A percentile compares a stretch with the other conserved stretches of the same genome.
phyloP scores from a whole-genome alignment of 2,888 invertebrate genomes.

The Taphrorychus bicolor region DNA sequence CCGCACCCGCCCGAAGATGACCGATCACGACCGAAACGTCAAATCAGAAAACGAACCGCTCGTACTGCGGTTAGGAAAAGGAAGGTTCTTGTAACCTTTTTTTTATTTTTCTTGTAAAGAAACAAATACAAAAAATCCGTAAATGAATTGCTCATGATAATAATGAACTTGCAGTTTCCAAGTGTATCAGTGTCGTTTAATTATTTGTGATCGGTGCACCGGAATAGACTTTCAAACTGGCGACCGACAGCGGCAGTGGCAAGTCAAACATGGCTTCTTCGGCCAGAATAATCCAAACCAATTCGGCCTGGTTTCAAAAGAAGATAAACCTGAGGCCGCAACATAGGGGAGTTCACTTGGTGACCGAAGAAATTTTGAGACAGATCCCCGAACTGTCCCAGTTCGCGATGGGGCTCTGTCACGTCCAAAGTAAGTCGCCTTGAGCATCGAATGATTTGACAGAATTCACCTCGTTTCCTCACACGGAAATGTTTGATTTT shows the following conservation, averaged over 20 bases:
- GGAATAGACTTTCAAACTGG: constrained; percentile 58
- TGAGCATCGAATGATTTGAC: constrained; percentile 10
- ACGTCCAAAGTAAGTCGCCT: constrained; percentile 89
- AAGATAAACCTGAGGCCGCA: constrained; percentile 96
- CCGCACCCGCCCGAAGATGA: constrained; percentile 53
- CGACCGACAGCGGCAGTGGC: constrained; percentile 60
- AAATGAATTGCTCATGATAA: constrained; percentile 75
- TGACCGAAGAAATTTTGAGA: constrained; percentile 94
- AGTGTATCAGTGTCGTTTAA: constrained; percentile 53
- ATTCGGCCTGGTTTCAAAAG: constrained; percentile 98
- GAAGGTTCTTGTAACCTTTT: constrained; percentile 57
- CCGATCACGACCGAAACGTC: constrained; percentile 51
- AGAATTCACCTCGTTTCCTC: constrained; percentile 3
- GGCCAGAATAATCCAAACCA: constrained; percentile 88
- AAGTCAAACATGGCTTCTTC: constrained; percentile 82
- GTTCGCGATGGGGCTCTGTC: constrained; percentile 94
- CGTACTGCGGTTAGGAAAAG: constrained; percentile 54
- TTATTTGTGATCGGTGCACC: constrained; percentile 49
- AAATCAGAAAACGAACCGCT: constrained; percentile 43
- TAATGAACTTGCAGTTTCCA: constrained; percentile 68
- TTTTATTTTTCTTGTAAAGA: constrained; percentile 43
- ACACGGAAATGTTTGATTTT: background rate
- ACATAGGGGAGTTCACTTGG: constrained; percentile 95
- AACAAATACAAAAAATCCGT: constrained; percentile 46
- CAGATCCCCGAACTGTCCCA: constrained; percentile 94